phyloP scores from a whole-genome alignment of 2,888 invertebrate genomes.

The Drosophila leonis region DNA sequence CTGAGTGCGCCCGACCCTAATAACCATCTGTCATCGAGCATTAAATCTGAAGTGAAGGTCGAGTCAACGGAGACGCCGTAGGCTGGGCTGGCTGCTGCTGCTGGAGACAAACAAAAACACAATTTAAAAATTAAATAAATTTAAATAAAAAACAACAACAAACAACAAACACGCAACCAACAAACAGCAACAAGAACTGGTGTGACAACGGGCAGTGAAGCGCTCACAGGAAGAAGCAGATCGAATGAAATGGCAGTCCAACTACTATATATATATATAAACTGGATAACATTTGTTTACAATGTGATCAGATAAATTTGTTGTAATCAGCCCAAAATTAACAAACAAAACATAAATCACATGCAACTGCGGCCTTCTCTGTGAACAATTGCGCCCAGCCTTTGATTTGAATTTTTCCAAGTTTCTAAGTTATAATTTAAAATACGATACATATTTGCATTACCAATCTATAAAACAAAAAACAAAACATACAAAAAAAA shows the following conservation, averaged over 20 bases:
- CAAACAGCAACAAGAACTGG: slow-evolving; percentile 38
- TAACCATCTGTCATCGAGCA: slow-evolving; percentile 90
- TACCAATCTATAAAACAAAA: slow-evolving; percentile 41
- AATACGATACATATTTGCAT: slow-evolving; percentile 76
- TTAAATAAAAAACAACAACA: background rate
- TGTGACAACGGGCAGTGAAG: slow-evolving; percentile 73
- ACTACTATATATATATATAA: slow-evolving; percentile 14
- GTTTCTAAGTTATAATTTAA: slow-evolving; percentile 77
- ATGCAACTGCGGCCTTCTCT: slow-evolving; percentile 36
- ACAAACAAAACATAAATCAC: slow-evolving; percentile 24
- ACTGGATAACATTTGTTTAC: slow-evolving; percentile 17
- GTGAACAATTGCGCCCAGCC: slow-evolving; percentile 66
- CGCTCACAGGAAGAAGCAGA: slow-evolving; percentile 31
- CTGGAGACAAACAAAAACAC: slow-evolving; percentile 35
- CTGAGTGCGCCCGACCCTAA: slow-evolving; percentile 93
- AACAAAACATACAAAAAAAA: slow-evolving; percentile 20
- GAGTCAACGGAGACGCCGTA: slow-evolving; percentile 94
- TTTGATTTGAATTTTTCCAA: slow-evolving; percentile 77
- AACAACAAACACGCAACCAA: background rate
- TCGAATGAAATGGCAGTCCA: background rate
- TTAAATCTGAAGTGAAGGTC: slow-evolving; percentile 90
- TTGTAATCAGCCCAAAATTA: slow-evolving; percentile 23
- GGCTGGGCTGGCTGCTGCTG: slow-evolving; percentile 53
- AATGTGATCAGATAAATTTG: slow-evolving; percentile 35
- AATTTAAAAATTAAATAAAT: slow-evolving; percentile 11